Evolutionary conservation across 2,797 vertebrate genomes (phyloP), one percentile per base, ranked within the genome.

Genomic region (Rhodeus uyekii): DNA sequence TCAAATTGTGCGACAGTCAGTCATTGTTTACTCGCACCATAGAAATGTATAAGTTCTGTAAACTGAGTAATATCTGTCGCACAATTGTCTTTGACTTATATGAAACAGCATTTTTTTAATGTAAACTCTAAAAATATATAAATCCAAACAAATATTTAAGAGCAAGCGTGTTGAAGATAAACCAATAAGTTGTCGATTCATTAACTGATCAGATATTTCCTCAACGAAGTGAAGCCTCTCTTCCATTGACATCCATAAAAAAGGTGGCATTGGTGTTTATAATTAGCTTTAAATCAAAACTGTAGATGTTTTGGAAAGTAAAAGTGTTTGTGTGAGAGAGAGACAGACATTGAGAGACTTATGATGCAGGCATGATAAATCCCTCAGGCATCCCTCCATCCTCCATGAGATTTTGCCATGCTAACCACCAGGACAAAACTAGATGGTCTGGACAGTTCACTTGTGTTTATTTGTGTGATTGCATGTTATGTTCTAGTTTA

Each of bases 401-500:
- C 60, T 50, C 22, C 76, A 53, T 13, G 34, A 65, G 14, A 12
- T 55, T 29, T 67, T 78, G 64, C 44, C 76, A 38, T 50, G 44
- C 39, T 8, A 38, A 63, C 38, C 8, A 65, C 29, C 7, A 36
- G 42, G 8, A 65, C 3, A 65, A 6, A 78, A 50, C n/a, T 74
- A 6, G 42, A 22, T 32, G 48, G 27, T 29, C 64, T 69, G 72
- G 19, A 60, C 34, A 27, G 73, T 34, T 74, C 72, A 55, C 72
- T 24, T n/a, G 63, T 78, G 61, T 55, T 68, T 42, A 76, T 76
- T 22, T 60, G 9, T 76, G 55, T 39, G 73, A 50, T 48, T 65
- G 42, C 29, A 50, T 65, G 61, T 68, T 38, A 53, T 68, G 44
- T 7, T 50, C 39, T 22, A 42, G 16, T 76, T 61, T 75, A 75